Base-by-base conservation (phyloP, 2,888 invertebrate species). In the Meteorus cinctellus region DNA sequence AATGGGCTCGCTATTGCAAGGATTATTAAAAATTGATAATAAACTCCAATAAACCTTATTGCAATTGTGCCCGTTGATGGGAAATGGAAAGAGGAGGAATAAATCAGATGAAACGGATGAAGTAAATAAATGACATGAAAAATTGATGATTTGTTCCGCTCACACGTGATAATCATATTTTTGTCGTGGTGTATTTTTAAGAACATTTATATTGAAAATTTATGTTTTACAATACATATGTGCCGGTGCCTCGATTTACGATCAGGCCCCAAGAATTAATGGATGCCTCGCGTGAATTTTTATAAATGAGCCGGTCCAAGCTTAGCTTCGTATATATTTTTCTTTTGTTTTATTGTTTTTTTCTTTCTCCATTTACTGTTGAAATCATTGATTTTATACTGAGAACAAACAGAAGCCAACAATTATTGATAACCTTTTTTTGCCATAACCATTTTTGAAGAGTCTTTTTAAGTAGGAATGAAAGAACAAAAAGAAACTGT, bases 201-300 rank as follows among this genome's bases (percentile, higher is more conserved):
- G 34, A 48, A 67, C 27, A 67, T 48, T 67, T 48, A 67, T 41
- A 48, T 29, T 67, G 16, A 29, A 67, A 55, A 45, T 67, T 41
- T 67, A 67, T 67, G 48, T 67, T 55, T 67, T 67, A 69, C 51
- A 69, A 55, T 55, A 69, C 31, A 29, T 69, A 68, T 68, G n/a
- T 45, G 48, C 36, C 62, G 34, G 74, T 74, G 74, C 68, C 74
- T 73, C 73, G 45, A 73, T 73, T 73, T 55, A 63, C 36, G 66
- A 66, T 14, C 34, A 59, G 27, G 36, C 19, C 66, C 51, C 36
- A 51, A 16, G 10, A 45, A 62, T 36, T 27, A 67, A 14, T 31
- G 31, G 34, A 45, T n/a, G 45, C 19, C 45, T 45, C 10, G 27
- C 66, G 48, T 67, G 48, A 67, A 67, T 67, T 31, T 31, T 59